phyloP scores from a whole-genome alignment of 2,888 invertebrate genomes.

The Andrena fulva region DNA sequence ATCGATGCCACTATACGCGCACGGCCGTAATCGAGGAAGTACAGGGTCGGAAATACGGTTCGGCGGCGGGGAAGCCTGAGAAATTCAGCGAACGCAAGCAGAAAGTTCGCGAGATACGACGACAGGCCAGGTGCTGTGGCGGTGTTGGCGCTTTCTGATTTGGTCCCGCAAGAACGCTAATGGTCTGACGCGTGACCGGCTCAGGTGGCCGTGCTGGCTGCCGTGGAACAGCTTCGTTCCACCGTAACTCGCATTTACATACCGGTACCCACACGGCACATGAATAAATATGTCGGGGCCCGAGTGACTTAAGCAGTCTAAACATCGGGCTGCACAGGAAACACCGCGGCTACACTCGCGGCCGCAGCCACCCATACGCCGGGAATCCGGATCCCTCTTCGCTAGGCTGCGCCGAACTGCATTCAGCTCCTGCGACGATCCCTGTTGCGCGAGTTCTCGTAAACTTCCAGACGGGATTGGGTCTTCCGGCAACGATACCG shows the following conservation, averaged over 20 bases:
- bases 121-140: slow-evolving; percentile 31
- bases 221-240: slow-evolving; percentile 26
- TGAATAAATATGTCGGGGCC: slow-evolving; percentile 72
- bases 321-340: slow-evolving; percentile 65
- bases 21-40: background rate
- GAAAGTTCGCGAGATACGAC: slow-evolving; percentile 26
- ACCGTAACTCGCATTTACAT: slow-evolving; percentile 77
- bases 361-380: slow-evolving; percentile 25
- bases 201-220: slow-evolving; percentile 60
- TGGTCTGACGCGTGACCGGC: slow-evolving; percentile 70
- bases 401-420: background rate
- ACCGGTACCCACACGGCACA: slow-evolving; percentile 69
- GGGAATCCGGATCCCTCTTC: slow-evolving; percentile 38
- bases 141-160: slow-evolving; percentile 59
- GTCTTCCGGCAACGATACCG: slow-evolving; percentile 12
- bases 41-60: background rate
- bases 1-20: background rate
- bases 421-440: slow-evolving; percentile 21
- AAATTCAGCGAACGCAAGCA: background rate
- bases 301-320: slow-evolving; percentile 75
- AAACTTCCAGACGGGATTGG: background rate
- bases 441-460: background rate
- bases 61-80: background rate
- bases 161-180: slow-evolving; percentile 65
- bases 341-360: slow-evolving; percentile 25